These are phyloP conservation scores for Musca vetustissima DNA, from an alignment of 1,140 invertebrate species.

Conservation along the genomic window DNA sequence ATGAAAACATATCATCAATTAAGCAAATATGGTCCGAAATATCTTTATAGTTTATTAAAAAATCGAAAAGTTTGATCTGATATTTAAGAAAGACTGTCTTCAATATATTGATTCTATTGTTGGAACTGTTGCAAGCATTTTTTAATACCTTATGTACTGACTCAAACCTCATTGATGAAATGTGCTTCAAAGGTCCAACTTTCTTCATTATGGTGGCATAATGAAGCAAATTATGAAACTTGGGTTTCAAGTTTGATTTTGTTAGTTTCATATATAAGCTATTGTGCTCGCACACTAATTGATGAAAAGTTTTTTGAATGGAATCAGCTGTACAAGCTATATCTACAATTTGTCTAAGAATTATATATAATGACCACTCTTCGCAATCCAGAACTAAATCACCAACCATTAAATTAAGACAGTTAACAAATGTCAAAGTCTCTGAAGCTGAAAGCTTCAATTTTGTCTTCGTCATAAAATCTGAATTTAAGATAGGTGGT, in stretches of 20 bases:
- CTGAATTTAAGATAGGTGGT: constrained; percentile 26
- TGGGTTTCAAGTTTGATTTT: background rate
- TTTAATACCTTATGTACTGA: constrained; percentile 2
- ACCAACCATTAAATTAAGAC: constrained; percentile 39
- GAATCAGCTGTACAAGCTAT: background rate
- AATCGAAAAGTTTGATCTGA: background rate
- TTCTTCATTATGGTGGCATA: constrained; percentile 1
- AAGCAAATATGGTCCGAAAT: no score
- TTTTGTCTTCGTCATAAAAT: constrained; percentile 35
- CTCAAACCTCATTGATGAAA: constrained; percentile 6
- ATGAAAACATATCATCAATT: no score
- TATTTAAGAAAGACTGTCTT: background rate
- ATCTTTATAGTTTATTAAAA: background rate
- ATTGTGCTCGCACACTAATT: background rate
- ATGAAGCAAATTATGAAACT: constrained; percentile 22
- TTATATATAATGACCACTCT: background rate
- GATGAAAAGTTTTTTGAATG: background rate
- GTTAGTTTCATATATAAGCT: constrained; percentile 1
- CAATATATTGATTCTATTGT: background rate
- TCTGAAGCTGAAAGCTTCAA: constrained; percentile 29
- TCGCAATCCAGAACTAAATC: constrained; percentile 36
- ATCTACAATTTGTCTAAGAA: background rate
- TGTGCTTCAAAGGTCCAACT: background rate
- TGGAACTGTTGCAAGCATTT: background rate
- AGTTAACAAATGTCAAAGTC: constrained; percentile 36